Conservation (phyloP, 2,888 invertebrate species). For the Saturnia pavonia region DNA sequence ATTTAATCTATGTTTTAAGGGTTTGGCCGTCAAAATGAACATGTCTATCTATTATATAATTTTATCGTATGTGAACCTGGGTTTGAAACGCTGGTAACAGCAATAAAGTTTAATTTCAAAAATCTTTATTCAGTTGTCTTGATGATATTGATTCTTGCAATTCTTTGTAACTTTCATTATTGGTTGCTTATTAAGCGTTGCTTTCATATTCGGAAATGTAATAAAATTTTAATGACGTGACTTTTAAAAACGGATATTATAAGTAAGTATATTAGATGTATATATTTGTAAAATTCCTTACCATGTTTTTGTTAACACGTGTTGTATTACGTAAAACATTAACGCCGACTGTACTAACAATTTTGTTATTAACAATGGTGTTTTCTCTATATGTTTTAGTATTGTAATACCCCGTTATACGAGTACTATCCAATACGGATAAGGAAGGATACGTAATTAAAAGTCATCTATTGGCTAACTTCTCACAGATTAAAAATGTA, state of each 20-base stretch:
- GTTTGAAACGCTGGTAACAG: too few species aligned
- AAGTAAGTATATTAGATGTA: too few species aligned
- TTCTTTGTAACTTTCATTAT: background rate
- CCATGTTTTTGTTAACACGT: constrained; percentile 49
- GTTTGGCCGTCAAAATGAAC: too few species aligned
- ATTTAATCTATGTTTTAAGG: too few species aligned
- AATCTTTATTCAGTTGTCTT: too few species aligned
- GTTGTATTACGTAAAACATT: constrained; percentile 40
- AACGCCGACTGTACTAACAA: constrained; percentile 43
- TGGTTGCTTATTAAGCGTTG: background rate
- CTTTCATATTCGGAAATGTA: background rate
- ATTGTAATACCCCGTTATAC: constrained; percentile 16
- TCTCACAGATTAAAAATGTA: background rate
- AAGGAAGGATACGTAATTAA: background rate
- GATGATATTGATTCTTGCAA: too few species aligned
- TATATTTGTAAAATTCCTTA: too few species aligned
- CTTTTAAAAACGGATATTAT: too few species aligned
- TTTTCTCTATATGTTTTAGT: constrained; percentile 32
- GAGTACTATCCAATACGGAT: background rate
- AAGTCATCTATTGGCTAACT: background rate
- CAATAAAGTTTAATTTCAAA: too few species aligned
- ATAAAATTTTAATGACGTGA: background rate
- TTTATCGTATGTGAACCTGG: too few species aligned
- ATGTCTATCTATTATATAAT: too few species aligned
- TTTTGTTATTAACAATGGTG: constrained; percentile 49